phyloP scores from a whole-genome alignment of 2,113 vertebrate species.

The Furnarius figulus region DNA sequence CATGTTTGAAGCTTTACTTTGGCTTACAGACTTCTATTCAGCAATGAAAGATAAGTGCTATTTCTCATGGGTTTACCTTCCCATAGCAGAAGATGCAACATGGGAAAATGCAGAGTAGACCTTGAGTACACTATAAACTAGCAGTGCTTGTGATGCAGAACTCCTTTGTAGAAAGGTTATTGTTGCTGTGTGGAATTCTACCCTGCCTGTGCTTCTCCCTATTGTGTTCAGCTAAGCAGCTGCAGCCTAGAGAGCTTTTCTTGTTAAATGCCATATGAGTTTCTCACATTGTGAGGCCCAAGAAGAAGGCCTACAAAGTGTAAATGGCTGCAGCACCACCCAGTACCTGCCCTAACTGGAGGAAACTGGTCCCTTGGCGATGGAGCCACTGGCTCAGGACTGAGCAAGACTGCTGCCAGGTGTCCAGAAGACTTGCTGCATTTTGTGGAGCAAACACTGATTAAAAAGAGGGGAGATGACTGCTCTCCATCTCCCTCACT shows the following conservation, averaged over 20 bases:
- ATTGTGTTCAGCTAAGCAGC: neutral
- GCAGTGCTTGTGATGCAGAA: neutral
- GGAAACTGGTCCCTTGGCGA: neutral
- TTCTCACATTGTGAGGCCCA: neutral
- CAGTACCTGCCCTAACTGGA: neutral
- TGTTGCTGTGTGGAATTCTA: neutral
- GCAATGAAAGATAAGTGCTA: neutral
- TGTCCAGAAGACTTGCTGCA: neutral
- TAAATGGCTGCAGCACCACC: neutral
- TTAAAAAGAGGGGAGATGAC: neutral
- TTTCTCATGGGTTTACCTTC: neutral
- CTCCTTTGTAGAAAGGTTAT: neutral
- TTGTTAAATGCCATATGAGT: neutral
- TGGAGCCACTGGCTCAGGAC: neutral
- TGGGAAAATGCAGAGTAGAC: neutral
- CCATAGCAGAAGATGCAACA: neutral
- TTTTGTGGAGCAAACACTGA: neutral
- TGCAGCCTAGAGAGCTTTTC: neutral
- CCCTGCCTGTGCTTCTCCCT: neutral
- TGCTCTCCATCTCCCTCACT: neutral
- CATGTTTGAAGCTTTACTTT: neutral
- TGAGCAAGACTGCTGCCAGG: rapidly evolving
- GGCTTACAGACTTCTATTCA: neutral
- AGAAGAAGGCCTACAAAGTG: neutral
- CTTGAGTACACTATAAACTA: neutral